phyloP scores from a whole-genome alignment of 1,140 invertebrate species.

The Aleiodes sp. region DNA sequence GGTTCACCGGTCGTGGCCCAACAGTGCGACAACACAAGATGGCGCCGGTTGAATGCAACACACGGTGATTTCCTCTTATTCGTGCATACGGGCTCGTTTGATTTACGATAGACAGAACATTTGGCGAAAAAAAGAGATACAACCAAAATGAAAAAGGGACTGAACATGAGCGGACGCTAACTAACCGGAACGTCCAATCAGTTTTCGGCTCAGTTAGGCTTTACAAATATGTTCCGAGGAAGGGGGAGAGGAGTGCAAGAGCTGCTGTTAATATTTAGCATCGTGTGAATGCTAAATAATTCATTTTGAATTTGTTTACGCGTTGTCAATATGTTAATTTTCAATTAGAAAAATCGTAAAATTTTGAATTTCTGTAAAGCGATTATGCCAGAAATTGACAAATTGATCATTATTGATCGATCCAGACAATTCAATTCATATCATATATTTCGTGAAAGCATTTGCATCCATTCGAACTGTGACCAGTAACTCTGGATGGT shows the following conservation, averaged over 20 bases:
- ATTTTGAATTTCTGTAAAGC: too few species aligned
- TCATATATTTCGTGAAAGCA: too few species aligned
- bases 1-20: slow-evolving; percentile 32
- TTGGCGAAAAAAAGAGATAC: neutral
- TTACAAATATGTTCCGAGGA: neutral
- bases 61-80: slow-evolving; percentile 22
- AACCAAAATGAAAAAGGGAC: neutral
- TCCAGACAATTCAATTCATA: too few species aligned
- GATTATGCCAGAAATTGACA: too few species aligned
- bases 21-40: slow-evolving; percentile 27
- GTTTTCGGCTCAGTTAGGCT: neutral
- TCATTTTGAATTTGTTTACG: too few species aligned
- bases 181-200: slow-evolving; percentile 19
- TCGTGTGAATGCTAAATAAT: too few species aligned
- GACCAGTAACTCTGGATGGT: neutral
- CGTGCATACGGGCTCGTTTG: slow-evolving; percentile 53
- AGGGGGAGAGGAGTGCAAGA: too few species aligned
- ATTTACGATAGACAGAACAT: slow-evolving; percentile 13
- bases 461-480: too few species aligned
- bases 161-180: neutral
- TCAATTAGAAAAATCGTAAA: too few species aligned
- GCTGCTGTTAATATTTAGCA: too few species aligned
- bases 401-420: too few species aligned
- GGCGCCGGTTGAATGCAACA: slow-evolving; percentile 35
- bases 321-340: too few species aligned